Evolutionary conservation across 1,140 invertebrate species (phyloP).

Genomic region (Calycopis cecrops): DNA sequence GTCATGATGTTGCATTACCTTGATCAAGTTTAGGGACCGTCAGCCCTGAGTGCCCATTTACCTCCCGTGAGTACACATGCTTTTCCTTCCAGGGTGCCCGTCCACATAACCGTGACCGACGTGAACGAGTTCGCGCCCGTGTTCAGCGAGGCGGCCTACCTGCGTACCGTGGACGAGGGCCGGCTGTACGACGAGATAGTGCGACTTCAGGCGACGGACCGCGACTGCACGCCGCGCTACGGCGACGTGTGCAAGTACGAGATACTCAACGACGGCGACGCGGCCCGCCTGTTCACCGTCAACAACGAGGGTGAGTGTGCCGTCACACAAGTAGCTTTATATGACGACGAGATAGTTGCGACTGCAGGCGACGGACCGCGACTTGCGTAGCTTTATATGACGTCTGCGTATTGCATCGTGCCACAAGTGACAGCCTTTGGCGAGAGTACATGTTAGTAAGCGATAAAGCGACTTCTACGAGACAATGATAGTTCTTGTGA

Average conservation of each 20-base stretch:
- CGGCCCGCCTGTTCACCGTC: constrained; percentile 93
- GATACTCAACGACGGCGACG: constrained; percentile 82
- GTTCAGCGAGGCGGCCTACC: constrained; percentile 92
- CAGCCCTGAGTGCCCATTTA: too few species aligned
- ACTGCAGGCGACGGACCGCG: background rate
- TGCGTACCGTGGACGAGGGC: constrained; percentile 93
- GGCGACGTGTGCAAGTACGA: constrained; percentile 97
- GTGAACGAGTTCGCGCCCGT: constrained; percentile 95
- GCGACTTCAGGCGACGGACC: constrained; percentile 91
- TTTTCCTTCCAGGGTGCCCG: constrained; percentile 84
- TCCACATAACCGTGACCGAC: constrained; percentile 96
- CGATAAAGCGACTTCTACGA: too few species aligned
- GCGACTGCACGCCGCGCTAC: constrained; percentile 93
- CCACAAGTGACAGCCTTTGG: too few species aligned
- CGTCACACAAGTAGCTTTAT: background rate
- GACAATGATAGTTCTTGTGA: too few species aligned
- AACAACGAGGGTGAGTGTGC: constrained; percentile 86
- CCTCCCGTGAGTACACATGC: too few species aligned
- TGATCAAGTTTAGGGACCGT: too few species aligned
- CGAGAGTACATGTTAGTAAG: too few species aligned
- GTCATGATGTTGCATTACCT: too few species aligned
- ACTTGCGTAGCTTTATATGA: too few species aligned
- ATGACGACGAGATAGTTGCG: too few species aligned
- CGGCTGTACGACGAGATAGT: constrained; percentile 92
- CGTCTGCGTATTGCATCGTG: too few species aligned